These are phyloP conservation scores for Xenentodon cancila DNA, from an alignment of 2,797 vertebrate genomes.

Conservation along the genomic window DNA sequence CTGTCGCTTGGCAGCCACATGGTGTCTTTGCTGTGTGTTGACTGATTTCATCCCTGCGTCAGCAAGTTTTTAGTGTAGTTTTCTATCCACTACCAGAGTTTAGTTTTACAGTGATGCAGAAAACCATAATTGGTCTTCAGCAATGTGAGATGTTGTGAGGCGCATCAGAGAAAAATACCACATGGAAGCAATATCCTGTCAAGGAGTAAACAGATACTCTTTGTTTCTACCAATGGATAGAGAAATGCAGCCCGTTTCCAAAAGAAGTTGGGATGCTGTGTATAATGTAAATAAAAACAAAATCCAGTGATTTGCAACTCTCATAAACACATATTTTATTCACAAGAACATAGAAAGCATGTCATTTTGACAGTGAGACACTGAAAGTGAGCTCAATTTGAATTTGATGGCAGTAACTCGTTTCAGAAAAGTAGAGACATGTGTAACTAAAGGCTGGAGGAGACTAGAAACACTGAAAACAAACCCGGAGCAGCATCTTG, in stretches of 20 bases:
- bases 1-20: background rate
- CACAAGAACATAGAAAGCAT: too few relatives aligned
- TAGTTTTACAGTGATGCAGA: constrained; percentile 33
- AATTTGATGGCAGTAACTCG: too few relatives aligned
- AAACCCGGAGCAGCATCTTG: too few relatives aligned
- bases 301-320: too few relatives aligned
- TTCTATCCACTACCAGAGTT: constrained; percentile 34
- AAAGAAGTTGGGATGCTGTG: too few relatives aligned
- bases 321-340: too few relatives aligned
- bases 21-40: background rate
- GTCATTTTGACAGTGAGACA: too few relatives aligned
- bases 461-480: too few relatives aligned
- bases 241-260: background rate
- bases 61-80: constrained; percentile 20
- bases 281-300: too few relatives aligned
- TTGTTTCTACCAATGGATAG: constrained; percentile 18
- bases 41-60: constrained; percentile 40
- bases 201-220: constrained; percentile 27
- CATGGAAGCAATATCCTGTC: constrained; percentile 63
- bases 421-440: too few relatives aligned
- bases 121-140: constrained; percentile 40
- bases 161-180: constrained; percentile 50
- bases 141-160: constrained; percentile 51
- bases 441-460: too few relatives aligned
- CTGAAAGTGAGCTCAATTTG: too few relatives aligned